Evolutionary conservation across 2,797 vertebrate genomes (phyloP), one percentile per base, ranked within the genome.

Genomic region (Chelon labrosus): DNA sequence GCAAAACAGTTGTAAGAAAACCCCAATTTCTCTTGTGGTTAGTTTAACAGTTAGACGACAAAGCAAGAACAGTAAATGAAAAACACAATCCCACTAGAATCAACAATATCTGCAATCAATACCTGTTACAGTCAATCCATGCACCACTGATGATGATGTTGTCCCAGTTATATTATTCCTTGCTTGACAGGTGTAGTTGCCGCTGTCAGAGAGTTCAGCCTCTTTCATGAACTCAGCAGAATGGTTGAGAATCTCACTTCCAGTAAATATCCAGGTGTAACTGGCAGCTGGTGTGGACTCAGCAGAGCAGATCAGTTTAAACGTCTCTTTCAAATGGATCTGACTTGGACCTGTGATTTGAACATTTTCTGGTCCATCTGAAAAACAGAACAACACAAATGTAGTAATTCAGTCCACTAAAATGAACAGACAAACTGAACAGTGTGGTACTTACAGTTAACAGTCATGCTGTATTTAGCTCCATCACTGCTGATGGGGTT

Each of bases 331-430:
- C 4, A 47, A 9, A 13, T 1, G 0, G 7, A 86, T 11, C 22
- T 53, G 0, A 10, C 0, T 10, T n/a, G 17, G 63, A 71, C 86
- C 91, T 0, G 0, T 0, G 76, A 93, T 82, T 65, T 35, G 1
- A 63, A 90, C 79, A 11, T 66, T 59, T 0, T 90, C 88, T 60
- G 90, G 92, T 74, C 92, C 91, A 83, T 86, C 92, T 93, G 83
- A 52, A n/a, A n/a, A n/a, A n/a, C n/a, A n/a, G n/a, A 70, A 89
- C 7, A 39, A 8, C 4, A 57, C 10, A 25, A 60, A 12, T 6
- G 8, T 25, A 37, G 5, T 10, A 2, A 31, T 46, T 50, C 17
- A 13, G 5, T 13, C 13, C 12, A 5, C 11, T 42, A 42, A 3
- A 42, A 11, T 42, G 41, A 12, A 11, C 6, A 4, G 41, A 42